Evolutionary conservation across 2,888 invertebrate species (phyloP).

Genomic region (Eilema sororculum): DNA sequence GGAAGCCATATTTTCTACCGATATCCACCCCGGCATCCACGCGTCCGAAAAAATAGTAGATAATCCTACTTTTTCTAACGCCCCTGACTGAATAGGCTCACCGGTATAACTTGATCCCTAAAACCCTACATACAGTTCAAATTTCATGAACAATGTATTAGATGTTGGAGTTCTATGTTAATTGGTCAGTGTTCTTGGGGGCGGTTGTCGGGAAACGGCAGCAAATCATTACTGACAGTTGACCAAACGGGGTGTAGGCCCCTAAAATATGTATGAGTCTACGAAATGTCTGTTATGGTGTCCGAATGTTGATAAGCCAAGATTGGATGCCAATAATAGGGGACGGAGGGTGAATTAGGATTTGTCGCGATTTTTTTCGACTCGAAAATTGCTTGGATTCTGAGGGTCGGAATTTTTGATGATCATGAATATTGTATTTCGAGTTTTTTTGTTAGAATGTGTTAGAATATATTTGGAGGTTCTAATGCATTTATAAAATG

Average conservation of each 20-base stretch:
- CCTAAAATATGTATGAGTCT: constrained; percentile 87
- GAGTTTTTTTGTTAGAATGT: constrained; percentile 47
- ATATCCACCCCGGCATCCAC: constrained; percentile 80
- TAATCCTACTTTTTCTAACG: constrained; percentile 85
- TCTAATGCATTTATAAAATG: not conserved
- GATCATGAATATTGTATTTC: constrained; percentile 55
- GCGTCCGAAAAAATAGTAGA: constrained; percentile 85
- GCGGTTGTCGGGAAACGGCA: constrained; percentile 79
- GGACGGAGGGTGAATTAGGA: constrained; percentile 74
- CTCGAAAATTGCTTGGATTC: constrained; percentile 57
- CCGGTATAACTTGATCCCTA: constrained; percentile 54
- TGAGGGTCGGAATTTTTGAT: constrained; percentile 62
- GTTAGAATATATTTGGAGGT: constrained; percentile 31
- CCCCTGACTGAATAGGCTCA: constrained; percentile 68
- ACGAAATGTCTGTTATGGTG: constrained; percentile 85
- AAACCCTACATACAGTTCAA: not conserved
- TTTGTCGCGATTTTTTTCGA: constrained; percentile 70
- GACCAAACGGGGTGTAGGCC: constrained; percentile 84
- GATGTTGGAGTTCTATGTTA: constrained; percentile 46
- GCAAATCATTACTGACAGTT: constrained; percentile 88
- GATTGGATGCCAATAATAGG: constrained; percentile 76
- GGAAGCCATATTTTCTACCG: constrained; percentile 85
- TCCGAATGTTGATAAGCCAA: constrained; percentile 87
- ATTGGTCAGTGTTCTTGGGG: constrained; percentile 67
- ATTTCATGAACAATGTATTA: constrained; percentile 1